Conservation (phyloP, 2,113 vertebrate genomes). For the Chaenocephalus aceratus region DNA sequence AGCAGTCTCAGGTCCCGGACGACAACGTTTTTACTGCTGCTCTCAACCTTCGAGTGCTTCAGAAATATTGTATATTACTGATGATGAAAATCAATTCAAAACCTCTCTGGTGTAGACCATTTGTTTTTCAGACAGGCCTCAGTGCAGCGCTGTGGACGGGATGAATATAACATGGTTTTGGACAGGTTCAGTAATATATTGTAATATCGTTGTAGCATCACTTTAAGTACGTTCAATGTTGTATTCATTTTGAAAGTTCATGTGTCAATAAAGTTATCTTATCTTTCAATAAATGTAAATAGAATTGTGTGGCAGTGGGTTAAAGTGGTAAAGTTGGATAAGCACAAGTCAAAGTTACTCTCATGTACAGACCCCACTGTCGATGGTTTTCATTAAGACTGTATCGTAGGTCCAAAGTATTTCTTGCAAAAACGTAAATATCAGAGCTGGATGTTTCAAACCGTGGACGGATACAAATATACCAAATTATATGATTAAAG, state of each 20-base stretch:
- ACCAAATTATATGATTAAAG: too few species aligned
- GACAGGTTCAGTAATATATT: conserved; percentile 18
- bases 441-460: too few species aligned
- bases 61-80: conserved; percentile 47
- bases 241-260: background rate
- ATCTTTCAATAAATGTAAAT: background rate
- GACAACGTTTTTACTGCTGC: conserved; percentile 56
- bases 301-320: too few species aligned
- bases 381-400: too few species aligned
- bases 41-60: conserved; percentile 54
- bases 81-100: conserved; percentile 64
- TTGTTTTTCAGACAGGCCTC: too few species aligned
- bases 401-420: too few species aligned
- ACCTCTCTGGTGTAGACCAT: conserved; percentile 39
- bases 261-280: background rate
- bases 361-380: too few species aligned
- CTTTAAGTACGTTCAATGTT: background rate
- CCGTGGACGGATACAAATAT: too few species aligned
- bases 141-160: background rate
- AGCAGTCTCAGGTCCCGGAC: conserved; percentile 61
- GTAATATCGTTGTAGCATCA: background rate
- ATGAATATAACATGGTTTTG: conserved; percentile 23
- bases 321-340: too few species aligned
- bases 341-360: too few species aligned
- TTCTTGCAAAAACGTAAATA: too few species aligned